Evolutionary conservation across 1,140 invertebrate genomes (phyloP).

Genomic region (Drepana arcuata): DNA sequence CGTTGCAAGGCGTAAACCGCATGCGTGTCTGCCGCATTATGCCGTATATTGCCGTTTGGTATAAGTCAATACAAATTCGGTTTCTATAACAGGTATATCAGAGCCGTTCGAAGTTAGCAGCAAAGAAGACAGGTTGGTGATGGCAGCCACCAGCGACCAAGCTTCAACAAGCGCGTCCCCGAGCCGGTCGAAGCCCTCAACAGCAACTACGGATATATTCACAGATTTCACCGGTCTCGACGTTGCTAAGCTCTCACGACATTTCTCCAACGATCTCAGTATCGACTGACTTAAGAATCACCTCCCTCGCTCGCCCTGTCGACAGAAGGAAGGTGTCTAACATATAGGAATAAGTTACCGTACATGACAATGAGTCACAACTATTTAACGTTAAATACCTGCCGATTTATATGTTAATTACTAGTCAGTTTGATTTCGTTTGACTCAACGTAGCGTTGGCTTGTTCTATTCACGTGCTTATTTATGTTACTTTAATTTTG

Average conservation of each 20-base stretch:
- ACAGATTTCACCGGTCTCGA: conserved; percentile 61
- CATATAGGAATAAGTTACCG: not conserved
- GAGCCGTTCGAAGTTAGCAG: conserved; percentile 64
- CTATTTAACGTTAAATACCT: too few relatives aligned
- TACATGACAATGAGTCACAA: not conserved
- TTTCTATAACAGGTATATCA: conserved; percentile 63
- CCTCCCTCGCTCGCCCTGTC: conserved; percentile 54
- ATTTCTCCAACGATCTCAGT: conserved; percentile 63
- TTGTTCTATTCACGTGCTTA: too few relatives aligned
- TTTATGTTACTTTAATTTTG: too few relatives aligned
- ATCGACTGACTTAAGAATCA: conserved; percentile 71
- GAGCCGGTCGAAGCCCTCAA: conserved; percentile 22
- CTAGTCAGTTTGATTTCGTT: not conserved
- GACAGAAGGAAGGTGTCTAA: conserved; percentile 12
- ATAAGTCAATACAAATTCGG: too few relatives aligned
- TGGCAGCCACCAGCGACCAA: conserved; percentile 31
- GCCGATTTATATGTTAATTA: too few relatives aligned
- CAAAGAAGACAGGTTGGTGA: conserved; percentile 45
- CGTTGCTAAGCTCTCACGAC: conserved; percentile 54
- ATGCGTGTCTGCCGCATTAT: too few relatives aligned
- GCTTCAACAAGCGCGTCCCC: conserved; percentile 31
- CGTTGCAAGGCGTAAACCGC: too few relatives aligned
- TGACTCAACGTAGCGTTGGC: too few relatives aligned
- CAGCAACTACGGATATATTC: conserved; percentile 47
- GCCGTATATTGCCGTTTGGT: too few relatives aligned